Base-by-base conservation (phyloP, 1,140 invertebrate species). In the Neomicropteryx cornuta region DNA sequence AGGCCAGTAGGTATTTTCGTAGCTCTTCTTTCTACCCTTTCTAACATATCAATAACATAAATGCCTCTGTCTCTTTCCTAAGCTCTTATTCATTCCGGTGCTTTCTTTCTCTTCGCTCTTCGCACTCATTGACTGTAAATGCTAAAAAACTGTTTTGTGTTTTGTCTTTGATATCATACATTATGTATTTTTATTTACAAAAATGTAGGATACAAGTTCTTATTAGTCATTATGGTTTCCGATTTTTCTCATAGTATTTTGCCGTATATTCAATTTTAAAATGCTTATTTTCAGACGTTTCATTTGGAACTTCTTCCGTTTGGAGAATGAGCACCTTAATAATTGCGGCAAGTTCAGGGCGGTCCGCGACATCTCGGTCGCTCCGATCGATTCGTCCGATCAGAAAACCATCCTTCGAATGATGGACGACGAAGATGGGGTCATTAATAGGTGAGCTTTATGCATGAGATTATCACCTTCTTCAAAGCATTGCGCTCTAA, bases 261-360 rank as follows among this genome's bases (percentile, higher is more conserved):
- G 33, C 36, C 27, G 5, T 4, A 37, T 38, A 42, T 47, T 32
- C 8, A 21, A n/a, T n/a, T n/a, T n/a, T 36, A 29, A 37, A 17
- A 29, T 19, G 33, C 33, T 42, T 44, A 38, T 32, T 55, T 44
- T 24, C 49, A 93, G 92, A 51, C 74, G 95, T 39, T 99, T 99
- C 68, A 81, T 99, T 23, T 99, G 97, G 97, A 99, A 99, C 65
- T 99, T 95, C 61, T 98, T 99, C 71, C 94, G 97, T 1, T 61
- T 99, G 44, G 97, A 99, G 68, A 99, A 99, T 68, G 97, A 99
- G 56, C 97, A 99, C 75, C 70, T 99, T 4, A 99, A 99, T 67
- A 99, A 99, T 69, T 99, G 95, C 70, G 96, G 96, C 66, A 93
- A 98, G 71, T 99, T 99, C 70, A 73, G 96, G 56, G 96, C 96